Evolutionary conservation across 2,888 invertebrate genomes (phyloP).

Genomic region (Anodontia alba): DNA sequence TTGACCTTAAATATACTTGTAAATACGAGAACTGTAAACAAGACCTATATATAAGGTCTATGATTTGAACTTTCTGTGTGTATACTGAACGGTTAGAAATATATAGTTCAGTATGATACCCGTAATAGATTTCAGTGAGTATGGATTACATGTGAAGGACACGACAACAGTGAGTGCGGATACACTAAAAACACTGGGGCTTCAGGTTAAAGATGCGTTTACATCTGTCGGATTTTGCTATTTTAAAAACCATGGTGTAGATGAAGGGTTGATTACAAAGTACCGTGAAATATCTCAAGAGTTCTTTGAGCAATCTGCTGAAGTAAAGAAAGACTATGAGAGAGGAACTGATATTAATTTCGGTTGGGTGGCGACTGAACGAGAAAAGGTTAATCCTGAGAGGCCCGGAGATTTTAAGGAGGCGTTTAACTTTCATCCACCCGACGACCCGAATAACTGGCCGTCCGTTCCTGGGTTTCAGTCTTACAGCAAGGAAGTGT

Average conservation of each 20-base stretch:
- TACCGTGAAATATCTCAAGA: conserved; percentile 37
- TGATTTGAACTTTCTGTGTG: no score
- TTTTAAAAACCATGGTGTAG: conserved; percentile 61
- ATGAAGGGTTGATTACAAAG: conserved; percentile 20
- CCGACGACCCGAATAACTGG: conserved; percentile 31
- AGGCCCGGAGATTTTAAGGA: conserved; percentile 55
- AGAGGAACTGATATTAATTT: conserved; percentile 34
- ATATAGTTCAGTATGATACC: conserved; percentile 2
- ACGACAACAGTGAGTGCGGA: background rate
- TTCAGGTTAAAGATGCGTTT: conserved; percentile 48
- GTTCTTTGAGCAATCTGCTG: conserved; percentile 53
- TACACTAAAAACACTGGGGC: conserved; percentile 24
- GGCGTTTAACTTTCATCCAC: conserved; percentile 51
- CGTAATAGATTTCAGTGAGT: conserved; percentile 25
- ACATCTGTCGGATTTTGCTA: conserved; percentile 60
- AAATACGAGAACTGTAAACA: no score
- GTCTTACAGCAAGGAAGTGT: conserved; percentile 3
- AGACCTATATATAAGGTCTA: no score
- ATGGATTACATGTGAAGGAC: background rate
- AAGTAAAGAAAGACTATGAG: conserved; percentile 49
- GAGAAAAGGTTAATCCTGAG: conserved; percentile 47
- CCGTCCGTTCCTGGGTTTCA: conserved; percentile 33
- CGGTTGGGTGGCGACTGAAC: conserved; percentile 57
- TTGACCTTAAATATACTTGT: no score
- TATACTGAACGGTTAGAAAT: no score